Base-by-base conservation (phyloP, 2,797 vertebrate genomes). In the Xenopus petersii region DNA sequence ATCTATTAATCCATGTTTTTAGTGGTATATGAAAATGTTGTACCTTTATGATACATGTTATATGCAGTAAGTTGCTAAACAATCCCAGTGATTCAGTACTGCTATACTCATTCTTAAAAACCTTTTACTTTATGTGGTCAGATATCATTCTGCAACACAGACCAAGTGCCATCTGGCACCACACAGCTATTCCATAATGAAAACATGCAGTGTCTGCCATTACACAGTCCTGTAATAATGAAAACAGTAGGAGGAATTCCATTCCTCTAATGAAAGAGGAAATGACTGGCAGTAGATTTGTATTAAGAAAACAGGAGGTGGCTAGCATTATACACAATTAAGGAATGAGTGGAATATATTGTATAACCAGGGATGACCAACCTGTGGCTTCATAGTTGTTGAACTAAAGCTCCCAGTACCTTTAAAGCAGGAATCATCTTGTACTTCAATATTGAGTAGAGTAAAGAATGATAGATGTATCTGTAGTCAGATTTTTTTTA, bases 251-350 rank as follows among this genome's bases (percentile, higher is more conserved):
- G 91, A 88, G 82, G 56, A 88, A 88, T 88, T 86, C 90, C 89
- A 91, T 89, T 90, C 84, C 90, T 88, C 86, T 93, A 91, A 93
- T 92, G 90, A 88, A 93, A 91, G 87, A 92, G 91, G 89, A 92
- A 92, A 92, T 90, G 85, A 86, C 83, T 91, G 88, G 85, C 85
- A 90, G 88, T 90, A 89, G 84, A 85, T 60, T 89, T 87, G 88
- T 83, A 79, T 91, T 89, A 92, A 92, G 88, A 90, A 92, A 92
- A 86, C 89, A 89, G 90, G 87, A 88, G 91, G 90, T 87, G 86
- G 85, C 65, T 90, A 84, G 73, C 80, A 83, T 87, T 89, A 84
- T 66, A 73, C 77, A 80, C 80, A 86, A 86, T 85, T 86, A 85
- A 89, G 86, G 87, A 87, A 89, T 87, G 87, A 87, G 88, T 87